Conservation (phyloP, 2,113 vertebrate genomes). For the Cichladusa arquata region DNA sequence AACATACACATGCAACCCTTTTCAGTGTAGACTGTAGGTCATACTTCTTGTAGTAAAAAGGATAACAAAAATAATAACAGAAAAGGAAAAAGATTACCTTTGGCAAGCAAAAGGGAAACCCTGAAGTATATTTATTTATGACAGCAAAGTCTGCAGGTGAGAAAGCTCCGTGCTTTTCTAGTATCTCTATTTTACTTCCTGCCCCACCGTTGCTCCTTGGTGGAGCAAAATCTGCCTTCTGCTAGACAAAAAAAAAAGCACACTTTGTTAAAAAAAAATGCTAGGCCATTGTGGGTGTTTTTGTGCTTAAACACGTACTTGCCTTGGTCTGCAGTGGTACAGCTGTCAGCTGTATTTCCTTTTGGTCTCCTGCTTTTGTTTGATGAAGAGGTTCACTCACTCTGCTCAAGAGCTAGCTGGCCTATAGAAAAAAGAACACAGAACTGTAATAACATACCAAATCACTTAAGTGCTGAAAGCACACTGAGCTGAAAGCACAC, state of each 20-base stretch:
- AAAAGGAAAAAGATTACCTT: neutral
- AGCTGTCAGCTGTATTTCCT: neutral
- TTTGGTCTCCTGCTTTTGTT: neutral
- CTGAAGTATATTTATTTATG: neutral
- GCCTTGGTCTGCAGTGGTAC: neutral
- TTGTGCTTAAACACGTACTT: neutral
- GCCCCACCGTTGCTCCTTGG: neutral
- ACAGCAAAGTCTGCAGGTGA: neutral
- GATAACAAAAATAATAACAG: neutral
- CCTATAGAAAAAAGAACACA: neutral
- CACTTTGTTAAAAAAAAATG: neutral
- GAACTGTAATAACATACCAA: neutral
- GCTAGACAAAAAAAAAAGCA: neutral
- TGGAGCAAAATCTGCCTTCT: neutral
- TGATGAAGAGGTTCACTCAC: neutral
- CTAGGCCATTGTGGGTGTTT: accelerated
- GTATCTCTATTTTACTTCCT: neutral
- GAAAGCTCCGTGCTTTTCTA: neutral
- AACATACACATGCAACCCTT: neutral
- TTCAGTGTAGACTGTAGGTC: neutral
- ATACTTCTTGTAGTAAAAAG: neutral
- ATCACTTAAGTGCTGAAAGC: neutral
- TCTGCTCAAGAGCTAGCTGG: neutral
- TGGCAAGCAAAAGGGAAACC: neutral
- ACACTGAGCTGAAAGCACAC: neutral